Evolutionary conservation across 2,888 invertebrate genomes (phyloP).

Genomic region (Eumacrocentrus americanus): DNA sequence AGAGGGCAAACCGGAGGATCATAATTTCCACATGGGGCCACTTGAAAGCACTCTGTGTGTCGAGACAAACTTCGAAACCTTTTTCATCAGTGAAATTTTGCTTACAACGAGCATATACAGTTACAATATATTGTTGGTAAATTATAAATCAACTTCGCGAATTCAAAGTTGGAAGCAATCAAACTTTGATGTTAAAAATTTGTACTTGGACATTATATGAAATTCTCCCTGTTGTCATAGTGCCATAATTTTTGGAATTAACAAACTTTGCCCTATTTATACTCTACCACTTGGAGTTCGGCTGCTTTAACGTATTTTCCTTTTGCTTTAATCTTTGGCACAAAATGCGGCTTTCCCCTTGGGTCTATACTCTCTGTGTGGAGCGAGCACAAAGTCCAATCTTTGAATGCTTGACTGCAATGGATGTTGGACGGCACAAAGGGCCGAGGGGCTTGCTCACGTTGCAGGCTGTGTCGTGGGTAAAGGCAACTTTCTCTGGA

Average conservation of each 20-base stretch:
- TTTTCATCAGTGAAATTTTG: background rate
- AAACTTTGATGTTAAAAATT: too few species aligned
- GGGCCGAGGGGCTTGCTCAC: slow-evolving; percentile 22
- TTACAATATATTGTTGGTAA: too few species aligned
- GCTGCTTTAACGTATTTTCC: too few species aligned
- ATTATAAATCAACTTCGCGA: too few species aligned
- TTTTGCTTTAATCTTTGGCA: slow-evolving; percentile 14
- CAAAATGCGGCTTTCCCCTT: background rate
- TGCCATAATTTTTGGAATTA: too few species aligned
- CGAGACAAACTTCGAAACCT: slow-evolving; percentile 24
- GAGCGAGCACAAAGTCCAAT: slow-evolving; percentile 18
- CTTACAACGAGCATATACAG: too few species aligned
- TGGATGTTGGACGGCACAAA: slow-evolving; percentile 21
- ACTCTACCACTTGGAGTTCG: too few species aligned
- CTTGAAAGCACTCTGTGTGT: slow-evolving; percentile 13
- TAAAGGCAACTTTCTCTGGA: slow-evolving; percentile 35
- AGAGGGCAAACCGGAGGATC: slow-evolving; percentile 46
- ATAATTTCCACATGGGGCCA: slow-evolving; percentile 48
- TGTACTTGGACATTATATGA: too few species aligned
- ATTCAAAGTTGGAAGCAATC: too few species aligned
- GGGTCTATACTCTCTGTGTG: background rate
- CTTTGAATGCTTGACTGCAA: slow-evolving; percentile 15
- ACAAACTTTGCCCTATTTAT: too few species aligned
- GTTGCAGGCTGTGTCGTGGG: slow-evolving; percentile 12
- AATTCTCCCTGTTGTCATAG: too few species aligned